Percentiles rank a stretch among this genome's conserved stretches.
Conservation (phyloP, 2,113 vertebrate genomes). For the Daubentonia madagascariensis region DNA sequence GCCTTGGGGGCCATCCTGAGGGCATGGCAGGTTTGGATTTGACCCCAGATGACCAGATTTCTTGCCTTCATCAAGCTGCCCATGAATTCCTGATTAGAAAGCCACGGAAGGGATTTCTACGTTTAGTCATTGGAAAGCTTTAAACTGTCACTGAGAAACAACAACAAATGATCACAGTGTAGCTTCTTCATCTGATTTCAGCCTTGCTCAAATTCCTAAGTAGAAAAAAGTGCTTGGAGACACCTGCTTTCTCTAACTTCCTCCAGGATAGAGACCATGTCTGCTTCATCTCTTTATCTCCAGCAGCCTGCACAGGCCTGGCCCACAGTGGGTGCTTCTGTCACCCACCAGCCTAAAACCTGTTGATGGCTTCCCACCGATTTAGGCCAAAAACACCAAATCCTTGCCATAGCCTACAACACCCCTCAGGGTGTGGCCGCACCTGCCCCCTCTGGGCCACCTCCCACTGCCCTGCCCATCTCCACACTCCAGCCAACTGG, state of each 20-base stretch:
- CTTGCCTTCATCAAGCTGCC: not conserved
- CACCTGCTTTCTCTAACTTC: not conserved
- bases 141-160: not conserved
- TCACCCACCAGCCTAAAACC: not conserved
- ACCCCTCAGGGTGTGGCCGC: not conserved
- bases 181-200: not conserved
- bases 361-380: not conserved
- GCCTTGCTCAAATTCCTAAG: not conserved
- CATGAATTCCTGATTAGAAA: not conserved
- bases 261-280: accelerated
- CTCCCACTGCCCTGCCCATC: accelerated
- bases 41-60: not conserved
- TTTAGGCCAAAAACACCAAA: not conserved
- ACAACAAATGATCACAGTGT: accelerated
- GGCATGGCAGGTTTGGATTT: not conserved
- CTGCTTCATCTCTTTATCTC: not conserved
- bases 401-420: not conserved
- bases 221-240: not conserved
- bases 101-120: not conserved
- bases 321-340: not conserved
- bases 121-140: not conserved
- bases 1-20: not conserved
- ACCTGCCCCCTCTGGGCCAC: not conserved
- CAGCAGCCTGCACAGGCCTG: not conserved
- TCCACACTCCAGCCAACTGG: no score